phyloP scores from a whole-genome alignment of 2,113 vertebrate genomes.

The Crotalus tigris region DNA sequence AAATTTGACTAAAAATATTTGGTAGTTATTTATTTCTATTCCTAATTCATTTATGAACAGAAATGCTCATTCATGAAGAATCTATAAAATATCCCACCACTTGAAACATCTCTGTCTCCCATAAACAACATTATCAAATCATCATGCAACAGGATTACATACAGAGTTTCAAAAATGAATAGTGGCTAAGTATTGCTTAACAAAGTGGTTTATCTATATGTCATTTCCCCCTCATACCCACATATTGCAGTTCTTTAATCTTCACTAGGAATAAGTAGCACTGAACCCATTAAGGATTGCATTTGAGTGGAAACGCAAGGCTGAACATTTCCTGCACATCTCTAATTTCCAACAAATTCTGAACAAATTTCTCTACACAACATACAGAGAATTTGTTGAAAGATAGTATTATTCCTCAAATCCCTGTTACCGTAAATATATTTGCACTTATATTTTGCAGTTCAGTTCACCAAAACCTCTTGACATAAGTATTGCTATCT shows the following conservation, averaged over 20 bases:
- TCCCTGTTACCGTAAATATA: background rate
- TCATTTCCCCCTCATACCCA: background rate
- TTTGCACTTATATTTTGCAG: background rate
- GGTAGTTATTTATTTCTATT: background rate
- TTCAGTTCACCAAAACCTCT: background rate
- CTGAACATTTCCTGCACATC: background rate
- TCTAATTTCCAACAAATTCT: background rate
- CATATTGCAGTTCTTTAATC: background rate
- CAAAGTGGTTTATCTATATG: background rate
- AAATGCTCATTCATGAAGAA: background rate
- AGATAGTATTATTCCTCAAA: background rate
- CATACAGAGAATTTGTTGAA: background rate
- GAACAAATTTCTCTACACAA: background rate
- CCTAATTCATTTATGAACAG: constrained; percentile 7
- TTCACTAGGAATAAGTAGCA: background rate
- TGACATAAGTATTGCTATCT: background rate
- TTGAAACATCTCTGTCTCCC: background rate
- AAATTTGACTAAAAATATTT: background rate
- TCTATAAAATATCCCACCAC: constrained; percentile 9
- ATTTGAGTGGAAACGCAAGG: background rate
- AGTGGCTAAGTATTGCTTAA: background rate
- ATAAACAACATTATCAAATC: constrained; percentile 5
- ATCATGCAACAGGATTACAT: background rate
- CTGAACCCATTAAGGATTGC: background rate
- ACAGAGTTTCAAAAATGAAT: constrained; percentile 13